These are phyloP conservation scores for Psococerastis gibbosa DNA, from an alignment of 2,888 invertebrate species.

Conservation along the genomic window DNA sequence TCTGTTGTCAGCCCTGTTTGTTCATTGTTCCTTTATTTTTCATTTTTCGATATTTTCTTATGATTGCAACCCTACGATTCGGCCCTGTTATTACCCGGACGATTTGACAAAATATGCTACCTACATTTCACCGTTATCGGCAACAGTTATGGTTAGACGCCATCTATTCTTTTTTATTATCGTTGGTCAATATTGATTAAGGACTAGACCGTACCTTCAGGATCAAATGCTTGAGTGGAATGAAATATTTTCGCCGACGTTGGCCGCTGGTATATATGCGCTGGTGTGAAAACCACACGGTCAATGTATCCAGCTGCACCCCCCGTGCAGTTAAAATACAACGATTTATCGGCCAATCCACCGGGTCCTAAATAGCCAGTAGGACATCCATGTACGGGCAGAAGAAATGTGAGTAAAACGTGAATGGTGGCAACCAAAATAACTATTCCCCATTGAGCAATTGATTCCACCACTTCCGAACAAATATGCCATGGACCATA, in stretches of 20 bases:
- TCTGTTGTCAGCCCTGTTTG: too few species aligned
- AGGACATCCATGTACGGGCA: conserved; percentile 58
- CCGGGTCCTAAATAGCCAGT: conserved; percentile 60
- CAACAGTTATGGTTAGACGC: too few species aligned
- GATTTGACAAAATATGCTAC: too few species aligned
- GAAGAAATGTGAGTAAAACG: conserved; percentile 42
- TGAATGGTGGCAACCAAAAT: conserved; percentile 39
- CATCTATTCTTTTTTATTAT: too few species aligned
- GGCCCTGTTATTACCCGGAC: too few species aligned
- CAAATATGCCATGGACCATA: conserved; percentile 30
- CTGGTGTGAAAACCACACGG: conserved; percentile 36
- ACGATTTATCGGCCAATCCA: conserved; percentile 39
- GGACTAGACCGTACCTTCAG: too few species aligned
- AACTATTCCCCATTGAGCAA: conserved; percentile 57
- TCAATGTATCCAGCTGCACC: conserved; percentile 73
- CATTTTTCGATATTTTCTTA: too few species aligned
- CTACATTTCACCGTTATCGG: too few species aligned
- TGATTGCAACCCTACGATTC: too few species aligned
- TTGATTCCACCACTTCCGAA: conserved; percentile 40
- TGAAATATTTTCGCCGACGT: conserved; percentile 37
- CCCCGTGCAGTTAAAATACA: conserved; percentile 53
- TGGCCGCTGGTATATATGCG: conserved; percentile 43
- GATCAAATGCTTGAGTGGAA: conserved; percentile 45
- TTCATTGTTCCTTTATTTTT: too few species aligned
- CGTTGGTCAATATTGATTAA: too few species aligned